Evolutionary conservation across 2,888 invertebrate species (phyloP), one percentile per base, ranked within the genome.

Genomic region (Ennomos erosarius): DNA sequence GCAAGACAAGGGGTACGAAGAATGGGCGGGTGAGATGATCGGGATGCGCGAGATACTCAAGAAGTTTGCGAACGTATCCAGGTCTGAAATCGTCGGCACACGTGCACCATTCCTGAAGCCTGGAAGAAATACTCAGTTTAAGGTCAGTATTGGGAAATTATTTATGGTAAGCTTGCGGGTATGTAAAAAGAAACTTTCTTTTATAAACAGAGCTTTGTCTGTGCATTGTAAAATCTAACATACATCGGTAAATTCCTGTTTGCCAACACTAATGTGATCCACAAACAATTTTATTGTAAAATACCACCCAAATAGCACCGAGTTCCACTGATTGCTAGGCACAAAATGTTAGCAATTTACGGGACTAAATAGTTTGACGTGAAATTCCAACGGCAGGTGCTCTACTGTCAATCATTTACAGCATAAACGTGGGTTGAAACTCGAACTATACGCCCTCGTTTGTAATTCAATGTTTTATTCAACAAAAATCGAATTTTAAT

Each of bases 21-120:
- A 97, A 83, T 98, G 98, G 98, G 96, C 96, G 0, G 97, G 97
- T 16, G 98, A 98, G 89, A 97, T 98, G 97, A 96, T 98, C 73
- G 98, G 98, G 49, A 98, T 98, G 98, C 94, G 97, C 64, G 97
- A 97, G 84, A 97, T 98, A 73, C 91, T 98, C 26, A 94, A 94
- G 64, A 94, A 95, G 77, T 97, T 98, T 80, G 94, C 97, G 9
- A 97, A 97, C 84, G 94, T 98, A 62, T 95, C 97, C 10, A 94
- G 95, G 49, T 94, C 94, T 53, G 97, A 98, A 78, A 94, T 98
- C 39, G 96, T 97, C 36, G 98, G 98, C 49, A 95, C 98, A 93
- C 93, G 98, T 74, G 98, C 97, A 9, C 98, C 98, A 1, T 98
- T 97, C 88, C 91, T 98, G 60, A 98, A 98, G 81, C 98, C 98